Conservation (phyloP, 2,797 vertebrate genomes). For the Notolepis coatsorum region DNA sequence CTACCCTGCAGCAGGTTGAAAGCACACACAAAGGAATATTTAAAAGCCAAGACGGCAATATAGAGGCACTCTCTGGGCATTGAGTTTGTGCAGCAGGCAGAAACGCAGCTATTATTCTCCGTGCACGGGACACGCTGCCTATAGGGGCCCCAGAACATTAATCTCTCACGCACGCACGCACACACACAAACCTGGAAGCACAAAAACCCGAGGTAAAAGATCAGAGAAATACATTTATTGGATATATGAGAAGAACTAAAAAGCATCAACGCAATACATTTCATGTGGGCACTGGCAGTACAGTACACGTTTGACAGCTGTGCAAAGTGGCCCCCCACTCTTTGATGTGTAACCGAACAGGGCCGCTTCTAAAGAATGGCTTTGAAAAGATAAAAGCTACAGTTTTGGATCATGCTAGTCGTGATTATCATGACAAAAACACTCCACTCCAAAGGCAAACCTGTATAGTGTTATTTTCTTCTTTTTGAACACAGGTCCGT, state of each 20-base stretch:
- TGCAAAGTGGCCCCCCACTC: neutral
- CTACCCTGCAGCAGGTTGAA: neutral
- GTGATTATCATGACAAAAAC: conserved; percentile 29
- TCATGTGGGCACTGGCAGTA: conserved; percentile 10
- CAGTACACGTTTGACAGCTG: conserved; percentile 13
- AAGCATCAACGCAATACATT: conserved; percentile 28
- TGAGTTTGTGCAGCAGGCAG: conserved; percentile 4
- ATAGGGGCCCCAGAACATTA: neutral
- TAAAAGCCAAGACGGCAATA: neutral
- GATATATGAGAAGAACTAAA: conserved; percentile 33
- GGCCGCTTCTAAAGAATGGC: neutral
- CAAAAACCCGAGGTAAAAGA: neutral
- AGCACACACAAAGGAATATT: conserved; percentile 36
- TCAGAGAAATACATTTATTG: conserved; percentile 70
- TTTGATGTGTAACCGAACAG: conserved; percentile 1
- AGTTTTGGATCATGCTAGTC: conserved; percentile 36
- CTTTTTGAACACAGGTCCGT: conserved; percentile 19
- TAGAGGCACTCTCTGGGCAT: neutral
- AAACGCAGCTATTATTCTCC: neutral
- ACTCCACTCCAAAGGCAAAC: conserved; percentile 18
- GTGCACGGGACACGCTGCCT: neutral
- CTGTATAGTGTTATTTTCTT: conserved; percentile 11
- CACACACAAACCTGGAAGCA: neutral
- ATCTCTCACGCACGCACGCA: too few relatives aligned
- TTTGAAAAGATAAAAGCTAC: conserved; percentile 26